These are phyloP conservation scores for Brachionus asplanchnoidis DNA, from an alignment of 1,140 invertebrate genomes.

Conservation along the genomic window DNA sequence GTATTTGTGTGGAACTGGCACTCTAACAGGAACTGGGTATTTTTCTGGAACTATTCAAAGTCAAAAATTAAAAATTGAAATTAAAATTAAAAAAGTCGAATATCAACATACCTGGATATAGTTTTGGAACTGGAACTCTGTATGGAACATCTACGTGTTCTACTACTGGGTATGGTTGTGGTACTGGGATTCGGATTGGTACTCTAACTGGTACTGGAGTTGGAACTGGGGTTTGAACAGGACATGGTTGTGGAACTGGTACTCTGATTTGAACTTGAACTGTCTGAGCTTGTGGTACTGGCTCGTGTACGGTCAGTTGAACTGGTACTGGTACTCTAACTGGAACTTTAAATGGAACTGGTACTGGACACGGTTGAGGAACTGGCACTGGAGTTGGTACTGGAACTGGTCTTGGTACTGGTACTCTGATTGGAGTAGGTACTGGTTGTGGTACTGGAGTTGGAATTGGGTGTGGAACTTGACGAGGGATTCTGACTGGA, in stretches of 20 bases:
- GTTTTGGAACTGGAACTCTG: constrained; percentile 22
- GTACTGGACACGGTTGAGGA: background rate
- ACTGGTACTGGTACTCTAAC: background rate
- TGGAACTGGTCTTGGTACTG: background rate
- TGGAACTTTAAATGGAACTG: background rate
- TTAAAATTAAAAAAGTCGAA: background rate
- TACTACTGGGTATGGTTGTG: background rate
- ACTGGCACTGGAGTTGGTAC: background rate
- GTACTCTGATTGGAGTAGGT: background rate
- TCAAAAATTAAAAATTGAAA: background rate
- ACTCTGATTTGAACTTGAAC: background rate
- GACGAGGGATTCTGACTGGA: background rate
- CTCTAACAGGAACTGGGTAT: background rate
- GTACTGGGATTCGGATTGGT: background rate
- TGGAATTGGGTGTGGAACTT: background rate
- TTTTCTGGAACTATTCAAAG: background rate
- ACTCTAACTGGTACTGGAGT: constrained; percentile 1
- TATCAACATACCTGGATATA: background rate
- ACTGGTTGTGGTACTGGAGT: constrained; percentile 5
- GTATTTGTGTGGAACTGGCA: constrained; percentile 14
- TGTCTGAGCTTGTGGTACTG: background rate
- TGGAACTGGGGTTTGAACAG: background rate
- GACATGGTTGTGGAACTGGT: background rate
- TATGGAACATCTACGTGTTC: background rate
- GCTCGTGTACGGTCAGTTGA: background rate